phyloP scores from a whole-genome alignment of 2,797 vertebrate species.

The Phrynocephalus forsythii region DNA sequence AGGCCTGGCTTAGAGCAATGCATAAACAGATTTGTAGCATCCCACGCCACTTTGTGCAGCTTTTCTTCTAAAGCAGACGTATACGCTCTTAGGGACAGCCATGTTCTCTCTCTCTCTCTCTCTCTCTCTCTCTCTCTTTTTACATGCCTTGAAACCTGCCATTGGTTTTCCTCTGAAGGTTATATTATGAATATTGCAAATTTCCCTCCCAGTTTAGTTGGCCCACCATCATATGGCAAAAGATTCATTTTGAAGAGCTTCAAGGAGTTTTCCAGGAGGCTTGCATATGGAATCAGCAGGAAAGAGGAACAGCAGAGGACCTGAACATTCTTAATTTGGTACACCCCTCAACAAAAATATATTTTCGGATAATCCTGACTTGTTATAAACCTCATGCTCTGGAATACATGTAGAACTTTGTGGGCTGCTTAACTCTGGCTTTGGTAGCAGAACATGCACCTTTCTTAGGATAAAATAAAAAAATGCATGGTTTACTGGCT shows the following conservation, averaged over 20 bases:
- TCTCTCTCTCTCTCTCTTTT: not conserved
- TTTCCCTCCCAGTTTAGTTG: not conserved
- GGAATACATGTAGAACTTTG: conserved; percentile 8
- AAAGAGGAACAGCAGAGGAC: not conserved
- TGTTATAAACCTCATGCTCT: not conserved
- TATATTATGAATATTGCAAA: not conserved
- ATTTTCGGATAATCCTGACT: not conserved
- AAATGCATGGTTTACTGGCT: conserved; percentile 7
- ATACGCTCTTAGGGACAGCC: not conserved
- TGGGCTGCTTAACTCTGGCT: conserved; percentile 11
- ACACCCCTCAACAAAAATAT: conserved; percentile 3
- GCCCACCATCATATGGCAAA: not conserved
- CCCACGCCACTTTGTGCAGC: not conserved
- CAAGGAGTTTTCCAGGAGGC: not conserved
- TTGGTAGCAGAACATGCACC: not conserved
- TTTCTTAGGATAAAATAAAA: conserved; percentile 4
- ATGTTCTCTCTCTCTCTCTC: not conserved
- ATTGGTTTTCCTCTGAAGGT: not conserved
- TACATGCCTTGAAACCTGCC: not conserved
- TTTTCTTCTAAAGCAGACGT: not conserved
- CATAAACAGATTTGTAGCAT: conserved; percentile 13
- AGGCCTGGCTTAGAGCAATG: conserved; percentile 17
- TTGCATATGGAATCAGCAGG: not conserved
- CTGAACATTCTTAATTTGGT: not conserved
- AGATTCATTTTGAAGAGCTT: not conserved